Evolutionary conservation across 2,797 vertebrate genomes (phyloP).

Genomic region (Poecile montanus): DNA sequence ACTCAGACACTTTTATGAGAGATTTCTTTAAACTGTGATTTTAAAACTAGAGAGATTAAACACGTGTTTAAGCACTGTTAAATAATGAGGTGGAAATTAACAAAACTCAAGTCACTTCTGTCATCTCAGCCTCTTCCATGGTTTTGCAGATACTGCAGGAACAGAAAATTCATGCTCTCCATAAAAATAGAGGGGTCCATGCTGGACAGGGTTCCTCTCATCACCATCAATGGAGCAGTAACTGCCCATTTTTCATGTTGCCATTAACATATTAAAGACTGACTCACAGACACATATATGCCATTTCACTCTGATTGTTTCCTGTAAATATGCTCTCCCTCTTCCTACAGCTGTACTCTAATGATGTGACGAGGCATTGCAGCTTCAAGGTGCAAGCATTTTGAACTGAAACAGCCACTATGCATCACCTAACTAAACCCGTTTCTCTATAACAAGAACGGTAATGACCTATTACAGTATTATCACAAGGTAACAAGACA

Average conservation of each 20-base stretch:
- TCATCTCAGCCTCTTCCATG: background rate
- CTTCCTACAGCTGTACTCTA: background rate
- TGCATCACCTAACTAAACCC: slow-evolving; percentile 63
- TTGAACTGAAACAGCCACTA: slow-evolving; percentile 36
- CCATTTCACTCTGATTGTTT: background rate
- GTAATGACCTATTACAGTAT: slow-evolving; percentile 71
- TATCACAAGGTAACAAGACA: slow-evolving; percentile 69
- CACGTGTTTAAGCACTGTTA: slow-evolving; percentile 44
- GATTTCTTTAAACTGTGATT: slow-evolving; percentile 36
- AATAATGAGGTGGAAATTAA: slow-evolving; percentile 12
- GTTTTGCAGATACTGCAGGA: background rate
- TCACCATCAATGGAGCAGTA: background rate
- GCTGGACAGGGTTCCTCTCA: background rate
- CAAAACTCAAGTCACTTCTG: background rate
- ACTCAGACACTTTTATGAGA: slow-evolving; percentile 32
- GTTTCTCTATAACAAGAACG: slow-evolving; percentile 61
- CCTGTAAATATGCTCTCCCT: slow-evolving; percentile 17
- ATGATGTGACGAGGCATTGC: slow-evolving; percentile 10
- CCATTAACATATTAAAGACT: slow-evolving; percentile 33
- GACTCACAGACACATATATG: background rate
- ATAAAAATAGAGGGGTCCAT: background rate
- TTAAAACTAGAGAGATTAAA: slow-evolving; percentile 48
- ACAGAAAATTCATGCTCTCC: background rate
- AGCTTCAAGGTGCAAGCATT: slow-evolving; percentile 48
- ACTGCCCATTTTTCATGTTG: background rate